Conservation (phyloP, 1,140 invertebrate genomes). For the Phthorimaea operculella region DNA sequence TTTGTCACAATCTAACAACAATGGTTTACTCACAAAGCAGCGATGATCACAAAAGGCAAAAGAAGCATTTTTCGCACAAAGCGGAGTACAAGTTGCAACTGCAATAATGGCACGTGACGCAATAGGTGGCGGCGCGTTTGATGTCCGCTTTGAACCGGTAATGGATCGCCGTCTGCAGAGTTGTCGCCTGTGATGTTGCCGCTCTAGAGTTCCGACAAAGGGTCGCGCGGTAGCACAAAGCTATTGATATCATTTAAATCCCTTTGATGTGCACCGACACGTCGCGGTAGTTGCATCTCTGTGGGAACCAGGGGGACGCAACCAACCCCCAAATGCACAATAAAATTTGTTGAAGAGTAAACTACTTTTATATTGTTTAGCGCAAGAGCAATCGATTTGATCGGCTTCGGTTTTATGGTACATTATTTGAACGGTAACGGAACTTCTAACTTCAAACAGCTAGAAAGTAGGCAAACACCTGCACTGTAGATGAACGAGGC, state of each 20-base stretch:
- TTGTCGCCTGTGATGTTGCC: slow-evolving; percentile 41
- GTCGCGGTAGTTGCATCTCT: slow-evolving; percentile 28
- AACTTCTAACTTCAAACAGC: too few species aligned
- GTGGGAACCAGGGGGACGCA: slow-evolving; percentile 20
- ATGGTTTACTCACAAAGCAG: background rate
- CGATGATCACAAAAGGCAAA: background rate
- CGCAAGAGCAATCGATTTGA: too few species aligned
- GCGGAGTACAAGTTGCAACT: background rate
- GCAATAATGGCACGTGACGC: slow-evolving; percentile 31
- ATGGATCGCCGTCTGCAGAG: slow-evolving; percentile 34
- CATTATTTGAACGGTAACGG: too few species aligned
- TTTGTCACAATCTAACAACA: background rate
- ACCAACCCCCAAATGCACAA: background rate
- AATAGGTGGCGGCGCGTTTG: slow-evolving; percentile 38
- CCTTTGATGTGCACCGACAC: slow-evolving; percentile 47
- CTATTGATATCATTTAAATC: slow-evolving; percentile 61
- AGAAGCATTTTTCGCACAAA: slow-evolving; percentile 2
- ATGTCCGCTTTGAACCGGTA: slow-evolving; percentile 44
- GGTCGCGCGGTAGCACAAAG: slow-evolving; percentile 50
- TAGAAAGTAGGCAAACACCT: too few species aligned
- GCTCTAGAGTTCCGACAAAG: slow-evolving; percentile 44
- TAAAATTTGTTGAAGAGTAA: background rate
- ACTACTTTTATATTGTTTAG: background rate
- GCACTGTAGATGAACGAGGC: too few species aligned
- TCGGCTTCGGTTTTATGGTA: too few species aligned